Conservation (phyloP, 2,113 vertebrate species). For the Pontoporia blainvillei region DNA sequence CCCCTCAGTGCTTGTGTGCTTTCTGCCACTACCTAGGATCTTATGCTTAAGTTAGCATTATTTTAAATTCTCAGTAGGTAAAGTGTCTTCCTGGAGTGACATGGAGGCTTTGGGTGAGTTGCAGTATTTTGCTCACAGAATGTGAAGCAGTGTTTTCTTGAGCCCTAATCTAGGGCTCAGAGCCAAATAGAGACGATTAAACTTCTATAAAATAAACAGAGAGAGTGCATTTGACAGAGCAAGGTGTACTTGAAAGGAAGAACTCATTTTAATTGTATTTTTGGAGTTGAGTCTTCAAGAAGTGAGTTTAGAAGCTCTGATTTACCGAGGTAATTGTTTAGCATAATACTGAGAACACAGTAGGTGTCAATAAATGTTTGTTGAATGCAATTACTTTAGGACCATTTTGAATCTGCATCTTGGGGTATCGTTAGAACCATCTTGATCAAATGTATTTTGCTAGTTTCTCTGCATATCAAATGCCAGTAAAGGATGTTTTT, state of each 20-base stretch:
- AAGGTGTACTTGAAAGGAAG: neutral
- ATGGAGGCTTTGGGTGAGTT: neutral
- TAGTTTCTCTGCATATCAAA: neutral
- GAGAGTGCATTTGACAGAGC: neutral
- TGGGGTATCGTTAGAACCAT: neutral
- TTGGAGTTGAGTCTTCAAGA: conserved; percentile 22
- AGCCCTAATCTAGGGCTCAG: neutral
- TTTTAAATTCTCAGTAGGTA: neutral
- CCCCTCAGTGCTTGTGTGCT: neutral
- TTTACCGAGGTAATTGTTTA: neutral
- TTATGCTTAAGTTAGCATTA: neutral
- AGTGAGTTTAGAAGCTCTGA: neutral
- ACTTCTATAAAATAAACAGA: neutral
- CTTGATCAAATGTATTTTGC: neutral
- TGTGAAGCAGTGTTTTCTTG: neutral
- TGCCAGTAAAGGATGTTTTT: conserved; percentile 15
- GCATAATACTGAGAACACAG: neutral
- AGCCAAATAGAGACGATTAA: neutral
- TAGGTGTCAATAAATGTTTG: neutral
- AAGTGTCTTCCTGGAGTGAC: neutral
- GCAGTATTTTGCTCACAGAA: neutral
- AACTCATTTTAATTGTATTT: neutral
- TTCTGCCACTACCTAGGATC: neutral
- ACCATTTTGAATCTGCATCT: neutral
- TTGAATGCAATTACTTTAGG: neutral